Evolutionary conservation across 2,797 vertebrate species (phyloP), one percentile per base, ranked within the genome.

Genomic region (Falco naumanni): DNA sequence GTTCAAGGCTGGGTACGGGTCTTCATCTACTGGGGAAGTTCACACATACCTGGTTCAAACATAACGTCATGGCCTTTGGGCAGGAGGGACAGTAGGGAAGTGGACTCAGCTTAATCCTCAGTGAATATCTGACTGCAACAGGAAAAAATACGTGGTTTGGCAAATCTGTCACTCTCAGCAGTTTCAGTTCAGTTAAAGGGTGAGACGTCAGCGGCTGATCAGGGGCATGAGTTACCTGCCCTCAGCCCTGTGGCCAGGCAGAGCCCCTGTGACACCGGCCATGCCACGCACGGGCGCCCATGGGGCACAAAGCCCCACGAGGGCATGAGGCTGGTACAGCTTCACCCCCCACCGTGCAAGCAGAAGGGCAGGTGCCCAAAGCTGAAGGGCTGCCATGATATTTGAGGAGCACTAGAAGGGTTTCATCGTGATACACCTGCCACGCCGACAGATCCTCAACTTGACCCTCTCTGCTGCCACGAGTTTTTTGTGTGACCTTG

Each of bases 181-280:
- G 48, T 71, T 90, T 84, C 87, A 70, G 48, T 64, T 70, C 17
- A 24, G 68, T 66, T 72, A 70, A 89, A 13, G 41, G 26, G 16
- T 5, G 13, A 92, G 64, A 33, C 1, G 9, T 26, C 59, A 76
- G 69, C 1, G 3, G 29, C 12, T 1, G 4, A 84, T 41, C 31
- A 75, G 61, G 47, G 20, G 5, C 31, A 63, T 0, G 9, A 82
- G 16, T 45, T 89, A 80, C 28, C 78, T 89, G 87, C 33, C 34
- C 12, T 8, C 31, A 80, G 34, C 17, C 33, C n/a, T 0, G 0
- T 22, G 51, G 13, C 22, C 31, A 33, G 21, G 16, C 17, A 80
- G 68, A 90, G 26, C 7, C 19, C 37, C 18, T 1, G 3, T 19
- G 64, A 56, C n/a, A 51, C 41, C 57, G 69, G 19, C 45, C 4